Conservation (phyloP, 1,140 invertebrate species). For the Zaprionus inermis region DNA sequence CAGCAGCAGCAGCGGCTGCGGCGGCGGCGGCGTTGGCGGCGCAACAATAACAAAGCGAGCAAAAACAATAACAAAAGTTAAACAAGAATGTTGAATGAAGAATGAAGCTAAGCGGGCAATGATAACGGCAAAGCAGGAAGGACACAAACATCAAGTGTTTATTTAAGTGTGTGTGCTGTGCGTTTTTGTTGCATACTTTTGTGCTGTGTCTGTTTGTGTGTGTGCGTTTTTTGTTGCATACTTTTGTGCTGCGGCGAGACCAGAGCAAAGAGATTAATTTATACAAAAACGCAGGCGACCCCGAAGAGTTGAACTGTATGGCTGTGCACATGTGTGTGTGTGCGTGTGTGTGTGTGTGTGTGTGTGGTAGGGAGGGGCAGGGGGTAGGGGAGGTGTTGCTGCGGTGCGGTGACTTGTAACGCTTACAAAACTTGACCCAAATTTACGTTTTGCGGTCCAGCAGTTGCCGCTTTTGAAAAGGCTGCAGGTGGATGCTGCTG, state of each 20-base stretch:
- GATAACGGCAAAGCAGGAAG: slow-evolving; percentile 12
- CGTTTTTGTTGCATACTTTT: slow-evolving; percentile 1
- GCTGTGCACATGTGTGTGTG: not conserved
- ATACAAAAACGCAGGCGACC: slow-evolving; percentile 13
- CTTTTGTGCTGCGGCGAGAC: slow-evolving; percentile 17
- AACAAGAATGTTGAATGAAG: slow-evolving; percentile 36
- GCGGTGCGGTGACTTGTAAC: slow-evolving; percentile 37
- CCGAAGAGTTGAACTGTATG: slow-evolving; percentile 21
- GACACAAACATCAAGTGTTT: slow-evolving; percentile 59
- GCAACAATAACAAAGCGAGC: slow-evolving; percentile 27
- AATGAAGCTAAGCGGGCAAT: slow-evolving; percentile 30
- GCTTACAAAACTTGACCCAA: slow-evolving; percentile 78
- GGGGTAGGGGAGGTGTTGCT: not conserved
- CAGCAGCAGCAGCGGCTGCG: not conserved
- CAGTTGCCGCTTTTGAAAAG: slow-evolving; percentile 46
- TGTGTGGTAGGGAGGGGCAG: too few species aligned
- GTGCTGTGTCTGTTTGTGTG: not conserved
- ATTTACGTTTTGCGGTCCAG: slow-evolving; percentile 75
- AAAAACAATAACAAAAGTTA: slow-evolving; percentile 40
- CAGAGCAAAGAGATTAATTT: slow-evolving; percentile 23
- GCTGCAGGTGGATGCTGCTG: slow-evolving; percentile 27
- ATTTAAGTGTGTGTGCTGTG: slow-evolving; percentile 21
- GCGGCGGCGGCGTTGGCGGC: not conserved
- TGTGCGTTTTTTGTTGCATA: slow-evolving; percentile 32
- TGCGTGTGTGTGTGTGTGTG: too few species aligned